A percentile compares a stretch with the other conserved stretches of the same genome.
phyloP scores from a whole-genome alignment of 2,797 vertebrate genomes.

The Lacerta agilis region DNA sequence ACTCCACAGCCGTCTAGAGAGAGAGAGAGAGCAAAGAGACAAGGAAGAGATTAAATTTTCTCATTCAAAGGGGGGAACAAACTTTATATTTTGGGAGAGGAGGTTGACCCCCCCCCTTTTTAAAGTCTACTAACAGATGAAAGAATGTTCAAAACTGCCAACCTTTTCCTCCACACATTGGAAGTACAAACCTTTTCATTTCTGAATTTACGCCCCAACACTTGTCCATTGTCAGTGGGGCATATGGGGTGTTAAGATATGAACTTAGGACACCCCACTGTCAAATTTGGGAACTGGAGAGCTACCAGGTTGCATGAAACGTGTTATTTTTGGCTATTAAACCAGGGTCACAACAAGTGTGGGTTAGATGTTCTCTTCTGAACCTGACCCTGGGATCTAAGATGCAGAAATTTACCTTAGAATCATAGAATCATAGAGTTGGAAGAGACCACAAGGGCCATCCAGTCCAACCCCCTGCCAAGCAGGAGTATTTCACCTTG shows the following conservation, averaged over 20 bases:
- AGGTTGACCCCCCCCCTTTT: no score
- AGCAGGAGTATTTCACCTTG: no score
- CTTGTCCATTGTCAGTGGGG: not conserved
- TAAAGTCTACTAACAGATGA: not conserved
- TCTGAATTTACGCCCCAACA: not conserved
- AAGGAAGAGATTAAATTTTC: not conserved
- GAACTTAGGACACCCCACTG: not conserved
- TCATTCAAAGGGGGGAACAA: not conserved
- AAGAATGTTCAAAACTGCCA: not conserved
- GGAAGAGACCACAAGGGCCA: no score
- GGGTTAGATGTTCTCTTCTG: no score
- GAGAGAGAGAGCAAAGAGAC: not conserved
- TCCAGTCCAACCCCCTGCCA: no score
- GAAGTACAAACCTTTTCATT: not conserved
- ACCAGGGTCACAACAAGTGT: not conserved
- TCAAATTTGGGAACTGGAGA: not conserved
- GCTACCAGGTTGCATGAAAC: not conserved
- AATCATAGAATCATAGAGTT: no score
- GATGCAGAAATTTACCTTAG: not conserved
- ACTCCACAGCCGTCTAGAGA: slow-evolving; percentile 36
- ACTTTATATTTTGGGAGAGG: not conserved
- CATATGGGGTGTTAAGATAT: not conserved
- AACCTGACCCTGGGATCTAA: no score
- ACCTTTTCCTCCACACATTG: no score
- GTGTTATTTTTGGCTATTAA: not conserved